These are phyloP conservation scores for Campoletis sonorensis DNA, from an alignment of 1,140 invertebrate genomes.

Conservation along the genomic window DNA sequence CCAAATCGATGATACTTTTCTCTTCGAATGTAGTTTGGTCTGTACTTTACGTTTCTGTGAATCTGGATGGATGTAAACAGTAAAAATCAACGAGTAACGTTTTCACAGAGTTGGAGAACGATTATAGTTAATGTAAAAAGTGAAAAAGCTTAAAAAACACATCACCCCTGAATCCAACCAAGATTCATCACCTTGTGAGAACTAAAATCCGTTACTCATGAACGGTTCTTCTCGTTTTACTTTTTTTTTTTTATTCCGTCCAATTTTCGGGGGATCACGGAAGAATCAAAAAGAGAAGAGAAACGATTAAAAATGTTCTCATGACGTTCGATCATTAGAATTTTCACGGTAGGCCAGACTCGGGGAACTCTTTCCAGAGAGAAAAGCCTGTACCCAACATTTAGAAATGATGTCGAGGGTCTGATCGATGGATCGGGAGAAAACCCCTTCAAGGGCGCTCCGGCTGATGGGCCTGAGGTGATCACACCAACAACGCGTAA, in stretches of 20 bases:
- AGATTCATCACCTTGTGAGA: slow-evolving; percentile 22
- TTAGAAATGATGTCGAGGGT: slow-evolving; percentile 63
- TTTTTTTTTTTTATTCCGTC: background rate
- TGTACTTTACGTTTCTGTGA: no score
- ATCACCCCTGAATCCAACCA: background rate
- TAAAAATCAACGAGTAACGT: no score
- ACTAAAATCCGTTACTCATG: slow-evolving; percentile 1
- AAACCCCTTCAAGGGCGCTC: slow-evolving; percentile 64
- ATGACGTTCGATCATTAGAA: slow-evolving; percentile 74
- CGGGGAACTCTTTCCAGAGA: slow-evolving; percentile 70
- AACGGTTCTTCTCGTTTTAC: slow-evolving; percentile 2
- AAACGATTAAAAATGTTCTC: slow-evolving; percentile 73
- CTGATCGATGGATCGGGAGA: slow-evolving; percentile 48
- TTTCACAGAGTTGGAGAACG: background rate
- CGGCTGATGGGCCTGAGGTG: background rate
- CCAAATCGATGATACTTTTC: background rate
- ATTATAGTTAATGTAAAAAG: slow-evolving; percentile 53
- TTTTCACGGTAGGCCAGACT: slow-evolving; percentile 67
- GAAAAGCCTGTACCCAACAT: background rate
- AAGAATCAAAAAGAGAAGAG: slow-evolving; percentile 51
- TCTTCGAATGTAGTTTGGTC: background rate
- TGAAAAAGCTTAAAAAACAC: slow-evolving; percentile 55
- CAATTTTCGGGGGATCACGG: slow-evolving; percentile 52
- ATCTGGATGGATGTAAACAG: no score
- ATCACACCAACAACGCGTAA: background rate